phyloP scores from a whole-genome alignment of 2,888 invertebrate species.

The Protodeltote pygarga region DNA sequence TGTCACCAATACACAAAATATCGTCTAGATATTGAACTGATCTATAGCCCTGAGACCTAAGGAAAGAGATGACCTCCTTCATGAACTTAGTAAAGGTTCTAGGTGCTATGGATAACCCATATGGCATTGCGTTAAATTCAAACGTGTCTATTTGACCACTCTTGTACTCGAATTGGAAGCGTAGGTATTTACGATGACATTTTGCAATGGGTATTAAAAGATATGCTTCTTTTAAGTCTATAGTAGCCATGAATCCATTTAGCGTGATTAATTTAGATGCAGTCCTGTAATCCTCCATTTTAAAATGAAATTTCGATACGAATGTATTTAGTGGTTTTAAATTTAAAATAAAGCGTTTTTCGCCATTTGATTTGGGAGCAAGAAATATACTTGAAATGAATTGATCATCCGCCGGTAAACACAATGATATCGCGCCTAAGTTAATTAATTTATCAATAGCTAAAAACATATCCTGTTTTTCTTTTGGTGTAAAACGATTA shows the following conservation, averaged over 20 bases:
- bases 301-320: conserved; percentile 30
- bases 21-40: neutral
- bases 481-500: no score
- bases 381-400: conserved; percentile 38
- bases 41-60: neutral
- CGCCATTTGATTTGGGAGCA: conserved; percentile 30
- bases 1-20: neutral
- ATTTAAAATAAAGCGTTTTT: conserved; percentile 38
- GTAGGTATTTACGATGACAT: conserved; percentile 26
- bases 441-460: conserved; percentile 32
- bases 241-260: conserved; percentile 28
- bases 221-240: conserved; percentile 42
- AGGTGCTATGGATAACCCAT: neutral
- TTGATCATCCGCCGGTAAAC: conserved; percentile 9
- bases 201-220: conserved; percentile 23
- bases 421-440: conserved; percentile 31
- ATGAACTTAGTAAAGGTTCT: neutral
- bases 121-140: neutral
- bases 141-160: neutral
- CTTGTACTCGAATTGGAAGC: conserved; percentile 34
- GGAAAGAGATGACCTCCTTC: neutral
- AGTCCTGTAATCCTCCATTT: conserved; percentile 43
- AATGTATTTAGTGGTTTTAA: conserved; percentile 39
- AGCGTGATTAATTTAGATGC: conserved; percentile 21
- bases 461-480: conserved; percentile 7